Evolutionary conservation across 2,797 vertebrate genomes (phyloP).

Genomic region (Falco biarmicus): DNA sequence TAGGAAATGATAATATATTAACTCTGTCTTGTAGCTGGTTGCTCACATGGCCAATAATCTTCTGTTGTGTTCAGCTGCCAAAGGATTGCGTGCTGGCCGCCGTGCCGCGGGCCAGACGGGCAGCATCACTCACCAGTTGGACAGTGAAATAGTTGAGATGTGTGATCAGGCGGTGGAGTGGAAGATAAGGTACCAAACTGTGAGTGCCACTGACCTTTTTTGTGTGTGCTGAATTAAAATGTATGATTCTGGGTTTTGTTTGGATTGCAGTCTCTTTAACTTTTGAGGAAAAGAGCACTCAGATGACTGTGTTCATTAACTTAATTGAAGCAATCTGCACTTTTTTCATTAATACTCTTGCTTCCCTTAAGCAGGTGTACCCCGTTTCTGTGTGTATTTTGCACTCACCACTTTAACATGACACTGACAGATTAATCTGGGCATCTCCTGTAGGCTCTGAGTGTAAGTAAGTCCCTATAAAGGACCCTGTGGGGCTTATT

Average conservation of each 20-base stretch:
- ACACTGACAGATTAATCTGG: background rate
- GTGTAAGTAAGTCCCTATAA: background rate
- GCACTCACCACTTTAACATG: background rate
- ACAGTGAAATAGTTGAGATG: background rate
- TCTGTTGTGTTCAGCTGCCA: background rate
- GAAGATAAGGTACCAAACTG: background rate
- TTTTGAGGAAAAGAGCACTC: background rate
- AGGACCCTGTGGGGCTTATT: background rate
- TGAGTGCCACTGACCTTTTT: background rate
- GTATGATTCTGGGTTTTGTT: background rate
- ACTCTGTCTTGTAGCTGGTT: background rate
- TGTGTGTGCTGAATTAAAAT: background rate
- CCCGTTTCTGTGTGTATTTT: background rate
- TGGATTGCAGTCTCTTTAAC: background rate
- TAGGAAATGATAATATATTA: background rate
- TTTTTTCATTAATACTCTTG: background rate
- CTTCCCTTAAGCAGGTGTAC: background rate
- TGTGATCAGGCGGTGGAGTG: background rate
- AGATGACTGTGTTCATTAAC: background rate
- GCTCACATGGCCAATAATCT: background rate
- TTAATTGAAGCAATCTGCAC: conserved; percentile 46
- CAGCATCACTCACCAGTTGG: background rate
- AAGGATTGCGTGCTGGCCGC: background rate
- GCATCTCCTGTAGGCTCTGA: background rate
- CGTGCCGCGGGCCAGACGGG: background rate